phyloP scores from a whole-genome alignment of 1,140 invertebrate genomes.

The Schlechtendalia chinensis region DNA sequence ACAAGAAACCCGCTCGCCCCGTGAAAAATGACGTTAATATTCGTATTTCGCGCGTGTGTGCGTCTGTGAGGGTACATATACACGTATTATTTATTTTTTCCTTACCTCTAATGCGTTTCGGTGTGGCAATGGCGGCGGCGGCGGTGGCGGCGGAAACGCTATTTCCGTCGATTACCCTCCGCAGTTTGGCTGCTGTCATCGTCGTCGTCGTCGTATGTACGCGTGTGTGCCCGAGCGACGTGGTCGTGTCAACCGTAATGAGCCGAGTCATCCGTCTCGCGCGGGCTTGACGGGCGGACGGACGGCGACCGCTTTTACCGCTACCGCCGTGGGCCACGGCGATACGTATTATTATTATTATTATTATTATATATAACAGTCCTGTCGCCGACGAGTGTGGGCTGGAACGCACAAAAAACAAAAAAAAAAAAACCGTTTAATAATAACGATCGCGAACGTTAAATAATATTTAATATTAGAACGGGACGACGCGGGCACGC shows the following conservation, averaged over 20 bases:
- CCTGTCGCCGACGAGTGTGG: no score
- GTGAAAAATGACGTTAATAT: conserved; percentile 29
- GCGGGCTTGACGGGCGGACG: not conserved
- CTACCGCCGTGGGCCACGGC: no score
- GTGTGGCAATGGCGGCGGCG: not conserved
- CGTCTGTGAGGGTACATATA: not conserved
- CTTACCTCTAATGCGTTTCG: conserved; percentile 19
- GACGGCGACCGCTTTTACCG: not conserved
- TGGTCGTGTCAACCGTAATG: conserved; percentile 7
- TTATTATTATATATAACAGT: no score
- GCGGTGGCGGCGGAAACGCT: not conserved
- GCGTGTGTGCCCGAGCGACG: no score
- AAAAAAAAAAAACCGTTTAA: no score
- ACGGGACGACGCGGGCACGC: no score
- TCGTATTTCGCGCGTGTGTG: not conserved
- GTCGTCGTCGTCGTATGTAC: not conserved
- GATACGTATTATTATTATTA: no score
- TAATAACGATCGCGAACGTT: no score
- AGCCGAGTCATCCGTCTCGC: conserved; percentile 17
- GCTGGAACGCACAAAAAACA: no score
- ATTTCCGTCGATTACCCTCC: conserved; percentile 41
- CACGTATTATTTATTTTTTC: conserved; percentile 17
- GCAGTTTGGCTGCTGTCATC: conserved; percentile 10
- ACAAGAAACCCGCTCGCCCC: not conserved
- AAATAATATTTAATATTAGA: no score